Percentiles rank a stretch among this genome's conserved stretches.
phyloP scores from a whole-genome alignment of 1,140 invertebrate genomes.

The Dolichoris vasculosae region DNA sequence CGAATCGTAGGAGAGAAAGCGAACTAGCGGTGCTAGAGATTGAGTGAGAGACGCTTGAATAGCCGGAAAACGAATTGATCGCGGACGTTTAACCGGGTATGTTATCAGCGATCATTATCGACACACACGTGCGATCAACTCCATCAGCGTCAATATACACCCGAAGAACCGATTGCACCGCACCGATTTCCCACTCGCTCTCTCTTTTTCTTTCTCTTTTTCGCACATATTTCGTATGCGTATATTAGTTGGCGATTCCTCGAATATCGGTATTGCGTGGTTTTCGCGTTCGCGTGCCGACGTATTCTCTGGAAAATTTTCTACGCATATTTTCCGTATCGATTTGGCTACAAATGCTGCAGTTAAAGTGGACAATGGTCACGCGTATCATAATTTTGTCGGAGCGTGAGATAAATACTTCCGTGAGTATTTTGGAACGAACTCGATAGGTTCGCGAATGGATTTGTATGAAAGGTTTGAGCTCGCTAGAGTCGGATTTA shows the following conservation, averaged over 20 bases:
- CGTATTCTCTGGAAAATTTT: slow-evolving; percentile 34
- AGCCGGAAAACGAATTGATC: slow-evolving; percentile 47
- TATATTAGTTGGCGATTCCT: background rate
- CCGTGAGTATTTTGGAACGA: background rate
- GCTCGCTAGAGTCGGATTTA: background rate
- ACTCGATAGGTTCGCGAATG: slow-evolving; percentile 8
- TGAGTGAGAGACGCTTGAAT: slow-evolving; percentile 15
- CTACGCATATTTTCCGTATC: slow-evolving; percentile 30
- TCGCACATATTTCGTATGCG: background rate
- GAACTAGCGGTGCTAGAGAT: slow-evolving; percentile 2
- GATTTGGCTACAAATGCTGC: background rate
- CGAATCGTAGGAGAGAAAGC: background rate
- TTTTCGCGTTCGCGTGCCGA: background rate
- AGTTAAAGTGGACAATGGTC: slow-evolving; percentile 1
- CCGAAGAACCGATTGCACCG: background rate
- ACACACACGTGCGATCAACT: slow-evolving; percentile 4
- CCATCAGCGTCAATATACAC: slow-evolving; percentile 21
- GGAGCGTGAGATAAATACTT: slow-evolving; percentile 31
- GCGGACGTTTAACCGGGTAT: slow-evolving; percentile 13
- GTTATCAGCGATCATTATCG: slow-evolving; percentile 50
- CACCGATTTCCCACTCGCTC: background rate
- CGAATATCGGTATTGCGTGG: background rate
- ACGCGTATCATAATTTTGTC: slow-evolving; percentile 43
- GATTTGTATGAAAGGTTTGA: background rate
- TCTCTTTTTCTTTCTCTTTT: background rate